Percentiles rank a stretch among this genome's conserved stretches.
These are phyloP conservation scores for Lutra lutra DNA, from an alignment of 2,797 vertebrate genomes.

Conservation along the genomic window DNA sequence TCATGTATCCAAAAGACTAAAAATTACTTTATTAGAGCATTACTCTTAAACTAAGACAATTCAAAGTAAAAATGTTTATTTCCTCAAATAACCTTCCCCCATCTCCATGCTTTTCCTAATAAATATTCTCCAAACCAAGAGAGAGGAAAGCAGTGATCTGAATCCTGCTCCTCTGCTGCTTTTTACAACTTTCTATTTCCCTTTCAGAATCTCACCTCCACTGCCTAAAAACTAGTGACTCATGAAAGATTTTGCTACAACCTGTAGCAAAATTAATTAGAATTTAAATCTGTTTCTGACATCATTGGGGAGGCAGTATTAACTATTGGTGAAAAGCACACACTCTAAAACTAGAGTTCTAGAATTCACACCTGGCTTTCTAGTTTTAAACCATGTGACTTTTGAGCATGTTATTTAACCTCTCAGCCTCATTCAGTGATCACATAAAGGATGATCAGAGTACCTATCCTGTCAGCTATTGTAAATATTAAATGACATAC, in stretches of 20 bases:
- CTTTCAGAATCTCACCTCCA: background rate
- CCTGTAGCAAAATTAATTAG: slow-evolving; percentile 23
- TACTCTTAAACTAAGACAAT: slow-evolving; percentile 5
- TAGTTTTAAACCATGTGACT: background rate
- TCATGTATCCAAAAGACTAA: slow-evolving; percentile 39
- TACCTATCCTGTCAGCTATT: background rate
- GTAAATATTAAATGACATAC: slow-evolving; percentile 52
- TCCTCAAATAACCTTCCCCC: background rate
- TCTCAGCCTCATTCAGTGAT: background rate
- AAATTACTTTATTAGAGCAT: background rate
- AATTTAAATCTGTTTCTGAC: slow-evolving; percentile 54
- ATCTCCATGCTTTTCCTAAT: background rate
- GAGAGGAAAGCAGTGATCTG: background rate
- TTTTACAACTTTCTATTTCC: background rate
- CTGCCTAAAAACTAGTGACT: slow-evolving; percentile 33
- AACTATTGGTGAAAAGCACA: background rate
- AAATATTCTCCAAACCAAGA: slow-evolving; percentile 16
- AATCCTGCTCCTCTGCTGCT: background rate
- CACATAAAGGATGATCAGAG: slow-evolving; percentile 26
- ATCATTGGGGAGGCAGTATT: background rate
- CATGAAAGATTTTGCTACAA: slow-evolving; percentile 23
- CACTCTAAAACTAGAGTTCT: slow-evolving; percentile 40
- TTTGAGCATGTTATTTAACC: slow-evolving; percentile 16
- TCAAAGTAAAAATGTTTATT: slow-evolving; percentile 27
- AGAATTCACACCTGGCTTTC: slow-evolving; percentile 53